Percentiles rank a stretch among this genome's conserved stretches.
phyloP scores from a whole-genome alignment of 2,113 vertebrate genomes.

The Harpagus bidentatus region DNA sequence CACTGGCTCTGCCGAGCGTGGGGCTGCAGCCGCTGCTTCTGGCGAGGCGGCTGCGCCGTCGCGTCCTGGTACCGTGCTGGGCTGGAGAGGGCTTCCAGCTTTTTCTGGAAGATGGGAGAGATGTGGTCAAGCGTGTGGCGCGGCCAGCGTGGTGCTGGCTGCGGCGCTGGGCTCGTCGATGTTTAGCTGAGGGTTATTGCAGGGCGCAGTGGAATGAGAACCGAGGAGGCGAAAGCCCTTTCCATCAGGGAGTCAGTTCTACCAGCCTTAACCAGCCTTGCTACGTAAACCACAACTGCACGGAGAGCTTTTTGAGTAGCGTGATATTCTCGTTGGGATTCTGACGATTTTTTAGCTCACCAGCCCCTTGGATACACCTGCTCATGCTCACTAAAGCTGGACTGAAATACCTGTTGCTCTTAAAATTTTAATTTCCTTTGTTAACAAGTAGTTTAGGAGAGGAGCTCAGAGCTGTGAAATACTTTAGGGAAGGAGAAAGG shows the following conservation, averaged over 20 bases:
- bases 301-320: neutral
- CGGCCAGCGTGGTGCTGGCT: neutral
- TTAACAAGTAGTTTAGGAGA: neutral
- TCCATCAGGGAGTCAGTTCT: neutral
- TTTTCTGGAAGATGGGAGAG: neutral
- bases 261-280: neutral
- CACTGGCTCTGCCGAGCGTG: neutral
- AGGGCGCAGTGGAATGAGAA: neutral
- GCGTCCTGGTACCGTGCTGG: rapidly evolving
- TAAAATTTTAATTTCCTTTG: neutral
- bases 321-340: neutral
- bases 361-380: neutral
- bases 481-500: neutral
- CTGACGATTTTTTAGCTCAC: neutral
- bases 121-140: rapidly evolving
- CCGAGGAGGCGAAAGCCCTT: neutral
- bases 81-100: neutral
- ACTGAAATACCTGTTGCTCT: neutral
- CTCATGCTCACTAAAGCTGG: neutral
- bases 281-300: neutral
- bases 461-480: neutral
- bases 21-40: no score
- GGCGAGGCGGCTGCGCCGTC: neutral
- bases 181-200: neutral
- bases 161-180: neutral